Evolutionary conservation across 2,797 vertebrate species (phyloP), one percentile per base, ranked within the genome.

Genomic region (Sebastes oblongus): DNA sequence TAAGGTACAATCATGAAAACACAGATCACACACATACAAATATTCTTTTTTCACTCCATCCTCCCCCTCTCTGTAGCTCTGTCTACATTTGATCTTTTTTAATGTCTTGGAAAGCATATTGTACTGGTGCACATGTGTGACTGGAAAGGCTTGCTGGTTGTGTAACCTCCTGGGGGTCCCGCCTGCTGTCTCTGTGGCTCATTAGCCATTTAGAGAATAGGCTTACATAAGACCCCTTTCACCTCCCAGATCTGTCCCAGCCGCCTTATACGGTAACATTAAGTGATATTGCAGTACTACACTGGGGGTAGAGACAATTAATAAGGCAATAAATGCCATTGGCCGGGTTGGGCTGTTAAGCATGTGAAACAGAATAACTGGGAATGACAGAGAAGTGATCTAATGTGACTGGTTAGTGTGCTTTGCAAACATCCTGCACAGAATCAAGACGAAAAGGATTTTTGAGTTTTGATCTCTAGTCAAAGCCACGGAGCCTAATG

Each of bases 201-300:
- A 91, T 91, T 92, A 91, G 84, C 83, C 82, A 87, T 89, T 66
- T 62, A 76, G 79, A 86, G 78, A 77, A 77, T 78, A 77, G 46
- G 24, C 69, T 93, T 91, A 81, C 70, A 75, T 86, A 87, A 87
- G 78, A 80, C 75, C 67, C 50, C 54, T 62, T 83, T 82, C 78
- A 85, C 84, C 59, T 72, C 61, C 46, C 66, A 10, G 25, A 59
- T 72, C 66, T 78, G 62, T 81, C 79, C 81, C 78, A 55, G 66
- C 80, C 82, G 77, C 72, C 68, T 86, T 77, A 52, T 79, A 89
- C 6, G 4, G 84, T 78, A 85, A 91, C 86, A 84, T 85, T 71
- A 88, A 77, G 80, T 84, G 87, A 88, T 83, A 60, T 85, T 74
- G 77, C 80, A 73, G 50, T 30, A 11, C 22, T 50, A 36, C 62